Percentiles rank a stretch among this genome's conserved stretches.
These are phyloP conservation scores for Rhinichthys klamathensis DNA, from an alignment of 2,113 vertebrate genomes.

Conservation along the genomic window DNA sequence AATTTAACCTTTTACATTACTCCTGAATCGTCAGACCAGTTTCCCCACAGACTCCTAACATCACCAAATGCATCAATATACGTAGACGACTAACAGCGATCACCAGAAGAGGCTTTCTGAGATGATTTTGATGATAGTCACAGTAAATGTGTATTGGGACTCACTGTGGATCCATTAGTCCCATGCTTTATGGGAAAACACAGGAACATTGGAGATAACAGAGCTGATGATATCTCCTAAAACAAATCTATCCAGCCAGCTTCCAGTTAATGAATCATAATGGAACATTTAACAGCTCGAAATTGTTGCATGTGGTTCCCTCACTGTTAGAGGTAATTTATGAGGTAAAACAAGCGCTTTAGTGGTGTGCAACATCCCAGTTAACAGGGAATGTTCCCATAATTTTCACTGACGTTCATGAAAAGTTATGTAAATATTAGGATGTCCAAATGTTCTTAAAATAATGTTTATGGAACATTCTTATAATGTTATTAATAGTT, in stretches of 20 bases:
- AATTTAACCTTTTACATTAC: background rate
- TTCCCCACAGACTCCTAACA: background rate
- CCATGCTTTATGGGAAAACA: constrained; percentile 16
- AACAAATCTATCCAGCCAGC: constrained; percentile 6
- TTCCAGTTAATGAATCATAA: constrained; percentile 45
- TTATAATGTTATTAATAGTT: too few relatives aligned
- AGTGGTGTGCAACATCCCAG: background rate
- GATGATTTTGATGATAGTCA: constrained; percentile 9
- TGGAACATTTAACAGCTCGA: constrained; percentile 14
- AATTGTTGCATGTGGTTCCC: constrained; percentile 22
- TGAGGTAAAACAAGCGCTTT: background rate
- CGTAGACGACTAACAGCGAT: background rate
- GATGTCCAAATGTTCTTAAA: too few relatives aligned
- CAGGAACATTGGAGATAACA: constrained; percentile 11
- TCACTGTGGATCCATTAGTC: background rate
- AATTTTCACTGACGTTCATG: too few relatives aligned
- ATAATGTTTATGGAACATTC: too few relatives aligned
- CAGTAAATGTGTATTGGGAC: background rate
- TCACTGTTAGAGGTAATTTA: constrained; percentile 9
- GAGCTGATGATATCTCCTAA: constrained; percentile 3
- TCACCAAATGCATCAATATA: background rate
- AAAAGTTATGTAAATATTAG: too few relatives aligned
- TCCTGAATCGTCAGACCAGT: too few relatives aligned
- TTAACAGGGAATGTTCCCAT: too few relatives aligned
- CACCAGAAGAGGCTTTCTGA: constrained; percentile 13